phyloP scores from a whole-genome alignment of 1,140 invertebrate genomes.

The Pachyrhynchus sulphureomaculatus region DNA sequence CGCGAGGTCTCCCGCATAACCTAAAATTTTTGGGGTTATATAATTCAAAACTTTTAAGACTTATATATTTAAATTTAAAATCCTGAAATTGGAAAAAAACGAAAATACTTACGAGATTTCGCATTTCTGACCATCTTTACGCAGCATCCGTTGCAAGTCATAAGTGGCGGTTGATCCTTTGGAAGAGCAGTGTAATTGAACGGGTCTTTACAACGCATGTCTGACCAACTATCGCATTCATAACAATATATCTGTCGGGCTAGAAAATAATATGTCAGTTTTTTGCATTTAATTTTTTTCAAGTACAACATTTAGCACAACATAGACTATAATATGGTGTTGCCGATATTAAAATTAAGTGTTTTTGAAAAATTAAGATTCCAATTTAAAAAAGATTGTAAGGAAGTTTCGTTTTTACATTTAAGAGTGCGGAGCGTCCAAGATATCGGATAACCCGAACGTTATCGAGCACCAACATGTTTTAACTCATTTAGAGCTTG shows the following conservation, averaged over 20 bases:
- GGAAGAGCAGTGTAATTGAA: slow-evolving; percentile 89
- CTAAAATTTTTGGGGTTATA: too few relatives aligned
- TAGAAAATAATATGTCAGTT: slow-evolving; percentile 49
- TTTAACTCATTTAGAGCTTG: too few relatives aligned
- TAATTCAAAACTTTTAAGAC: too few relatives aligned
- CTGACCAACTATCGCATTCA: slow-evolving; percentile 89
- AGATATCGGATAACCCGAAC: too few relatives aligned
- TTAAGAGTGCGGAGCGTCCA: too few relatives aligned
- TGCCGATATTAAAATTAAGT: not conserved
- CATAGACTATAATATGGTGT: not conserved
- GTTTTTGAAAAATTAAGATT: too few relatives aligned
- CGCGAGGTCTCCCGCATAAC: too few relatives aligned
- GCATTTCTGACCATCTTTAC: slow-evolving; percentile 92
- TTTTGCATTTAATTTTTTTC: not conserved
- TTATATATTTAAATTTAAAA: too few relatives aligned
- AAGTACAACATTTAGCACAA: not conserved
- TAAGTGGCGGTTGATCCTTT: slow-evolving; percentile 77
- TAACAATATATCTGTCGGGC: slow-evolving; percentile 88
- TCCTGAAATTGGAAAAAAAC: too few relatives aligned
- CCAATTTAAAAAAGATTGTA: too few relatives aligned
- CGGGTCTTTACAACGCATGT: slow-evolving; percentile 85
- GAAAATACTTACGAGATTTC: slow-evolving; percentile 83
- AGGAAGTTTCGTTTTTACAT: too few relatives aligned
- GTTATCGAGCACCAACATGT: too few relatives aligned
- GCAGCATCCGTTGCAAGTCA: slow-evolving; percentile 89